Conservation (phyloP, 2,797 vertebrate genomes). For the Pangasius krempfi region DNA sequence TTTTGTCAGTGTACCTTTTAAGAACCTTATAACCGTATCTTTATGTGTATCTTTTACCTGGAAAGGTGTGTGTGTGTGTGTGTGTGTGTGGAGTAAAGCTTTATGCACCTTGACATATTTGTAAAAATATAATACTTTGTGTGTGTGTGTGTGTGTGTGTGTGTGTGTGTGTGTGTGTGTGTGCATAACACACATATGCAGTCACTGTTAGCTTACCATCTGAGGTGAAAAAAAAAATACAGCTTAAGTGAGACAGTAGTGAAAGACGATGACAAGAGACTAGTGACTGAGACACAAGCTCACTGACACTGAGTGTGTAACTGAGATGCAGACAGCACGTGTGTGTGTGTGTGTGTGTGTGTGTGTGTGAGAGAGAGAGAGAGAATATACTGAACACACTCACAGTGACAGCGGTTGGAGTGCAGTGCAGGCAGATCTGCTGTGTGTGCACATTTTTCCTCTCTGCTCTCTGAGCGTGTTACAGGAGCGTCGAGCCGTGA, state of each 20-base stretch:
- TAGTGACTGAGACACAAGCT: background rate
- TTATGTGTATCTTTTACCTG: background rate
- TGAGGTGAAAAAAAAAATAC: no score
- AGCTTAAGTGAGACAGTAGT: no score
- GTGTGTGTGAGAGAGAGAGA: background rate
- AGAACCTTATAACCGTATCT: background rate
- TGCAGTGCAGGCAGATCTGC: constrained; percentile 72
- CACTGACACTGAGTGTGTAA: constrained; percentile 10
- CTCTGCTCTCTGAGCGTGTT: constrained; percentile 66
- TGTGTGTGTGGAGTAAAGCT: background rate
- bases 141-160: background rate
- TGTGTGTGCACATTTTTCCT: constrained; percentile 72
- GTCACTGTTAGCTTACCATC: no score
- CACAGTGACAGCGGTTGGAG: constrained; percentile 59
- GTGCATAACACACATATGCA: no score
- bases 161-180: background rate
- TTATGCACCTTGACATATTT: no score
- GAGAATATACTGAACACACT: constrained; percentile 70
- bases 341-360: constrained; percentile 16
- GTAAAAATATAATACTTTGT: background rate
- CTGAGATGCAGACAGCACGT: constrained; percentile 29
- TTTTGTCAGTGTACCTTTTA: background rate
- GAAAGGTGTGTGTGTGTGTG: constrained; percentile 17
- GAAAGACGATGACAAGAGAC: background rate
- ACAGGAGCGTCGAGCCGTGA: constrained; percentile 78